A percentile compares a stretch with the other conserved stretches of the same genome.
Evolutionary conservation across 92 coral and sea anemone species (phyloP).

Genomic region (Porites divaricata): DNA sequence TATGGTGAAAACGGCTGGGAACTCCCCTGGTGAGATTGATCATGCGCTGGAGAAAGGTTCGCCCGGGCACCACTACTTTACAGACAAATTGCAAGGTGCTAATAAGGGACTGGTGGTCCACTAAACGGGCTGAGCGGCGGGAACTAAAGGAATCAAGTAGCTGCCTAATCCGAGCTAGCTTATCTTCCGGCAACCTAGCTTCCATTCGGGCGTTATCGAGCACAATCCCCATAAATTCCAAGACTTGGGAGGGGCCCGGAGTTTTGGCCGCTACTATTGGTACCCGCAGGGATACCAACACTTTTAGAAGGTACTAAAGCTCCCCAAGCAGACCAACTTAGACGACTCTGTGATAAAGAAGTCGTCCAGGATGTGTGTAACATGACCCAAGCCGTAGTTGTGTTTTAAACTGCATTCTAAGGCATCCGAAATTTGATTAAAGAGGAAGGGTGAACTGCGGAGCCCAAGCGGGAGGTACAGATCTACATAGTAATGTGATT

Average conservation of each 20-base stretch:
- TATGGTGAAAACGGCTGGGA: no score
- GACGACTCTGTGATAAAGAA: constrained; percentile 60
- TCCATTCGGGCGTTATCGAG: constrained; percentile 35
- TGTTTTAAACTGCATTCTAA: constrained; percentile 58
- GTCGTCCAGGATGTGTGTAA: constrained; percentile 74
- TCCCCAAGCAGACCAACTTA: constrained; percentile 31
- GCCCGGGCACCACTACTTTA: no score
- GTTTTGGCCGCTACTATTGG: constrained; percentile 64
- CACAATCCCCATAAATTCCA: constrained; percentile 60
- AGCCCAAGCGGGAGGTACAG: constrained; percentile 67
- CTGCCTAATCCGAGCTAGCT: no score
- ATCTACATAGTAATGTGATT: constrained; percentile 54
- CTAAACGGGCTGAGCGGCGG: no score
- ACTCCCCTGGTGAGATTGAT: no score
- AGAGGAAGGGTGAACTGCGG: constrained; percentile 64
- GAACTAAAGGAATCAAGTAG: no score
- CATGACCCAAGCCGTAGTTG: constrained; percentile 57
- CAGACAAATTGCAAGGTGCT: no score
- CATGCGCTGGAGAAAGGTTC: no score
- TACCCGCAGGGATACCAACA: constrained; percentile 45
- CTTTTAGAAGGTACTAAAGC: constrained; percentile 52
- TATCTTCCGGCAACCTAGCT: no score
- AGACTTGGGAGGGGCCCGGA: constrained; percentile 58
- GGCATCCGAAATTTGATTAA: constrained; percentile 67
- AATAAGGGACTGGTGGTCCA: no score